Percentiles rank a stretch among this genome's conserved stretches.
These are phyloP conservation scores for Gallirallus australis DNA, from an alignment of 2,797 vertebrate species.

Conservation along the genomic window DNA sequence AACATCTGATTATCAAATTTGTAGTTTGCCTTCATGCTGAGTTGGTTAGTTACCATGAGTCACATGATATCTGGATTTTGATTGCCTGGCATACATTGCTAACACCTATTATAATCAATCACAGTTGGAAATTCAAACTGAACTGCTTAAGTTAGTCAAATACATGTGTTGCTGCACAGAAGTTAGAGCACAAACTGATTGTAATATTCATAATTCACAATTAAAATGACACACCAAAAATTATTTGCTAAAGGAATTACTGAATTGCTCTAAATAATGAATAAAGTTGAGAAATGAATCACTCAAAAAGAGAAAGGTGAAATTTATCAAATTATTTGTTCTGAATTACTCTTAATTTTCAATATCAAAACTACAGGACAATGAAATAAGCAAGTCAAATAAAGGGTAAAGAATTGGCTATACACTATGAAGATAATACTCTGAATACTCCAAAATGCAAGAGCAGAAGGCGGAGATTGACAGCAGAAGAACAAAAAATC, in stretches of 20 bases:
- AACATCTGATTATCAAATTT: constrained; percentile 62
- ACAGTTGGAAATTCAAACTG: constrained; percentile 43
- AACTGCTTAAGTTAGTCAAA: constrained; percentile 49
- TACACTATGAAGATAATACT: background rate
- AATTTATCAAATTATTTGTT: constrained; percentile 40
- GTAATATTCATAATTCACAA: constrained; percentile 60
- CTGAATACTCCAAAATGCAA: background rate
- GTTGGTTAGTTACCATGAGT: constrained; percentile 37
- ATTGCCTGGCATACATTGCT: constrained; percentile 51
- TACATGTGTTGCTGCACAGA: background rate
- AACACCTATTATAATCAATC: constrained; percentile 55
- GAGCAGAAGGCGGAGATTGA: background rate
- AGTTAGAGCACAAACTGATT: constrained; percentile 42
- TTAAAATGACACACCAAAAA: constrained; percentile 25
- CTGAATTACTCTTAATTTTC: constrained; percentile 24
- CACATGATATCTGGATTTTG: constrained; percentile 30
- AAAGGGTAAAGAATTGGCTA: background rate
- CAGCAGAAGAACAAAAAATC: background rate
- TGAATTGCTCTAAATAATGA: constrained; percentile 59
- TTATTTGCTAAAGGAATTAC: constrained; percentile 46
- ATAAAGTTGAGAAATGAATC: constrained; percentile 40
- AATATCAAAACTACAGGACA: background rate
- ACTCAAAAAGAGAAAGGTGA: background rate
- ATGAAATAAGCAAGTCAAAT: background rate
- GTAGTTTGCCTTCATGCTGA: constrained; percentile 37